Evolutionary conservation across 2,113 vertebrate species (phyloP).

Genomic region (Archocentrus centrarchus): DNA sequence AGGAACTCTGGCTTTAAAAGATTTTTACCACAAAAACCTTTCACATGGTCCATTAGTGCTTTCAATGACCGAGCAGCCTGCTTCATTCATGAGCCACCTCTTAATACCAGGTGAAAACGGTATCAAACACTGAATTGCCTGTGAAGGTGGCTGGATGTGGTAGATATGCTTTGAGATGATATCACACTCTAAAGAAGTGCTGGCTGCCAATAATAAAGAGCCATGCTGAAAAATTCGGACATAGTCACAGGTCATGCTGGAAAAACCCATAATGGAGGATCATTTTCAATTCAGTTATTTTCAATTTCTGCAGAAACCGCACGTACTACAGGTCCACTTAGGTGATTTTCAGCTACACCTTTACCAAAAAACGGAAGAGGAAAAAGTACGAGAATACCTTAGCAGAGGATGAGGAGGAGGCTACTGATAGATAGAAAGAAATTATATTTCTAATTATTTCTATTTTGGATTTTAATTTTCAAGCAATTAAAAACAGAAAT

Average conservation of each 20-base stretch:
- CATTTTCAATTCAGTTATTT: background rate
- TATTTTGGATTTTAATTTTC: background rate
- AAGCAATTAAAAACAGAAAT: background rate
- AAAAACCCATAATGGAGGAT: background rate
- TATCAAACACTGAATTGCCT: constrained; percentile 24
- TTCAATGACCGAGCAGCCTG: background rate
- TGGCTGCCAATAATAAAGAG: constrained; percentile 8
- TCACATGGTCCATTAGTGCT: constrained; percentile 57
- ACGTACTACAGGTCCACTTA: background rate
- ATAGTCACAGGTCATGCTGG: background rate
- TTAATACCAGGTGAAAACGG: constrained; percentile 30
- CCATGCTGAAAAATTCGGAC: constrained; percentile 10
- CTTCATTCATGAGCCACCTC: constrained; percentile 35
- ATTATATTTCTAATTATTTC: background rate
- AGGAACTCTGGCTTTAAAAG: constrained; percentile 42
- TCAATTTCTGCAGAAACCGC: background rate
- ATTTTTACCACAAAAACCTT: constrained; percentile 51
- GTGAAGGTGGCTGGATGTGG: constrained; percentile 11
- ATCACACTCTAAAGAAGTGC: background rate
- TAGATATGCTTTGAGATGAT: constrained; percentile 21
- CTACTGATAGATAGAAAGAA: background rate
- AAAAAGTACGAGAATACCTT: accelerated
- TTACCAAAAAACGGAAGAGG: background rate
- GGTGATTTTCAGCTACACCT: background rate
- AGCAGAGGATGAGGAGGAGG: background rate